Conservation (phyloP, 2,113 vertebrate genomes). For the Leuciscus idus region DNA sequence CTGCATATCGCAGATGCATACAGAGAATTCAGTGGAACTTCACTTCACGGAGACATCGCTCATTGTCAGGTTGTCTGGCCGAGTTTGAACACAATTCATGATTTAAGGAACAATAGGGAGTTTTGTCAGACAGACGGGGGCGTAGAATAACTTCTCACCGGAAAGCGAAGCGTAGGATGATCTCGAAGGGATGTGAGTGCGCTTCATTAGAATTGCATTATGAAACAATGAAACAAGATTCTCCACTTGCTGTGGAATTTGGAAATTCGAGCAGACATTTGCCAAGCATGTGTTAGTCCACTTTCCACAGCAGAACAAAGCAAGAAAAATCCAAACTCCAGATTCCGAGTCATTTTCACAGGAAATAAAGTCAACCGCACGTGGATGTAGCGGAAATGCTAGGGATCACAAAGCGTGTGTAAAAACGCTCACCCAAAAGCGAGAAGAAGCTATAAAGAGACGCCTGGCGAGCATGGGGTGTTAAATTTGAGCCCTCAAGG, state of each 20-base stretch:
- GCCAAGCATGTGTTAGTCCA: conserved; percentile 25
- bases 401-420: conserved; percentile 8
- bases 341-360: neutral
- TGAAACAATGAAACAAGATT: conserved; percentile 32
- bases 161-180: conserved; percentile 72
- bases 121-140: conserved; percentile 65
- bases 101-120: conserved; percentile 71
- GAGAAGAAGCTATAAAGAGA: neutral
- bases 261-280: conserved; percentile 12
- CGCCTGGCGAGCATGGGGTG: neutral
- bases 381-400: conserved; percentile 7
- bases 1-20: neutral
- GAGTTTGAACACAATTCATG: neutral
- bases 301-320: conserved; percentile 1
- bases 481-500: neutral
- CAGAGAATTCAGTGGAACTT: neutral
- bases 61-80: conserved; percentile 2
- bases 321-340: neutral
- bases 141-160: conserved; percentile 68
- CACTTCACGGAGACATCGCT: conserved; percentile 1
- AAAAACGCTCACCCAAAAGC: conserved; percentile 18
- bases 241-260: conserved; percentile 11
- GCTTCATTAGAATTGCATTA: conserved; percentile 36
- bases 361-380: neutral
- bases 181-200: conserved; percentile 46